These are phyloP conservation scores for Oscheius sp. DNA, from an alignment of 1,140 invertebrate genomes.

Conservation along the genomic window DNA sequence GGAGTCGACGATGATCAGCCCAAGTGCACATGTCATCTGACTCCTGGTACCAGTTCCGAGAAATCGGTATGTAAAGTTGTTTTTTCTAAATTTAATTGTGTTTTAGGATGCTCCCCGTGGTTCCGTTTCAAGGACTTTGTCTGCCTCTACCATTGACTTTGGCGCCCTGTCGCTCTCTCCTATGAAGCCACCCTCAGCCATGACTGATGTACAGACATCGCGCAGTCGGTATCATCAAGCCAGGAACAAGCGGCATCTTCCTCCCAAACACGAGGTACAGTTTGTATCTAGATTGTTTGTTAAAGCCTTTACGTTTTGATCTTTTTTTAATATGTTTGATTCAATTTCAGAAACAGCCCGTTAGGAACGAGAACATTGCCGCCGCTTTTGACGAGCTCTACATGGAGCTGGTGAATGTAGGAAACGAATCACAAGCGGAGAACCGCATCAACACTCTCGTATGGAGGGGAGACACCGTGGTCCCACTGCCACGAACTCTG, in stretches of 20 bases:
- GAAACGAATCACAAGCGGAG: constrained; percentile 3
- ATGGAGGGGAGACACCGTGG: background rate
- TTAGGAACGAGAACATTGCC: constrained; percentile 22
- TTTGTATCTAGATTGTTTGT: background rate
- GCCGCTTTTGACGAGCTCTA: constrained; percentile 25
- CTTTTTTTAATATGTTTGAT: background rate
- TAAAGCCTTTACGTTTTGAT: background rate
- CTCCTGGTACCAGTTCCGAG: constrained; percentile 17
- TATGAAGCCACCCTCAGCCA: background rate
- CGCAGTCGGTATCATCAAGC: constrained; percentile 31
- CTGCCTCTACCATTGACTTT: constrained; percentile 18
- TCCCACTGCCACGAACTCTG: background rate
- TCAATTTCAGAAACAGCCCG: background rate
- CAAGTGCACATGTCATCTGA: constrained; percentile 28
- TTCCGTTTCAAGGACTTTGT: constrained; percentile 1
- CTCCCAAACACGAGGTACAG: constrained; percentile 30
- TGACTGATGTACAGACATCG: background rate
- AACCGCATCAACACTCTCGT: background rate
- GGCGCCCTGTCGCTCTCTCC: constrained; percentile 2
- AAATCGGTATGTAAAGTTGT: background rate
- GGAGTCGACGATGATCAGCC: constrained; percentile 21
- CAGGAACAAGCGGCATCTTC: constrained; percentile 27
- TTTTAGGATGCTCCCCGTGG: background rate
- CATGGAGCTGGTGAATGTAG: constrained; percentile 22
- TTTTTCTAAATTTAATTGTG: constrained; percentile 12